These are phyloP conservation scores for Tetragonula carbonaria DNA, from an alignment of 2,888 invertebrate species.

Conservation along the genomic window DNA sequence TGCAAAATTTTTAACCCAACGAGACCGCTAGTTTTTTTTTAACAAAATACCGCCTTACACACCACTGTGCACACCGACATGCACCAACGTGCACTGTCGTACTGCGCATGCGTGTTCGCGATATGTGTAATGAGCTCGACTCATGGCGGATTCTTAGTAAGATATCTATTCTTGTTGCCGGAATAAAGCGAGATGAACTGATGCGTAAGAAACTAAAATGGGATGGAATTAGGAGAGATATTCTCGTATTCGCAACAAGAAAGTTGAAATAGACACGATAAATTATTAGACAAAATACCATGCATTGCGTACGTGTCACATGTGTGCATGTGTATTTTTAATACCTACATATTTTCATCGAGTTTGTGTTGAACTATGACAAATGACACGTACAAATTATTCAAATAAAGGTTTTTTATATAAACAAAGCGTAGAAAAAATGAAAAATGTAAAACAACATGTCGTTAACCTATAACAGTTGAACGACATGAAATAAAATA, in stretches of 20 bases:
- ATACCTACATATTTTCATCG: conserved; percentile 6
- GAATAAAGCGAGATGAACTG: conserved; percentile 41
- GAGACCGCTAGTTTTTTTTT: conserved; percentile 66
- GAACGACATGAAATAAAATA: neutral
- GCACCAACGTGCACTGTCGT: conserved; percentile 62
- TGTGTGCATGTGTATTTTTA: conserved; percentile 17
- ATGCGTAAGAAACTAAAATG: conserved; percentile 35
- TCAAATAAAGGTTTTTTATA: neutral
- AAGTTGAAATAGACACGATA: conserved; percentile 17
- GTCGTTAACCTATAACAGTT: neutral
- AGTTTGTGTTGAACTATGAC: conserved; percentile 15
- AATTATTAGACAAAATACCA: conserved; percentile 44
- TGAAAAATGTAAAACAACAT: neutral
- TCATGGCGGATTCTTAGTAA: conserved; percentile 63
- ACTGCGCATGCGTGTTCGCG: conserved; percentile 57
- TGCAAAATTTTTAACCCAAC: conserved; percentile 61
- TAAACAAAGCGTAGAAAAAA: neutral
- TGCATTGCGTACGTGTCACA: conserved; percentile 10
- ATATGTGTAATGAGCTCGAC: conserved; percentile 47
- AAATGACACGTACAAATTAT: conserved; percentile 26
- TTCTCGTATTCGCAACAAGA: conserved; percentile 52
- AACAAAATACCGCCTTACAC: conserved; percentile 66
- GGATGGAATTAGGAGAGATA: conserved; percentile 54
- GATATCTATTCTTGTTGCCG: conserved; percentile 53
- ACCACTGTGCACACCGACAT: conserved; percentile 63